Percentiles rank a stretch among this genome's conserved stretches.
Conservation (phyloP, 2,797 vertebrate species). For the Pangasius krempfi region DNA sequence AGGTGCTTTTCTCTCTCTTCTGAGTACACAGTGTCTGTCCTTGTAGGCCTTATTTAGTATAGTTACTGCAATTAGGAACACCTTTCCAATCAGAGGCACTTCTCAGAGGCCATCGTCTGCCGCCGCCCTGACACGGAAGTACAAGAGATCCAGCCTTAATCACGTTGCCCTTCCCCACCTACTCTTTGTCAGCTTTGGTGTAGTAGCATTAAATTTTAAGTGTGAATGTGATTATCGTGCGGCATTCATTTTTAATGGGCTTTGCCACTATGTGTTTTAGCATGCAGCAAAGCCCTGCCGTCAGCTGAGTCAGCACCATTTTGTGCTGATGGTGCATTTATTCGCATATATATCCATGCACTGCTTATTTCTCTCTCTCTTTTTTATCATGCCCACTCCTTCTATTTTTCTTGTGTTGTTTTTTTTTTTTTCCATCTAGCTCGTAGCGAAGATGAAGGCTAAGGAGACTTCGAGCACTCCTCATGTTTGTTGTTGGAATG, state of each 20-base stretch:
- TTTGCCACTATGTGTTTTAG: slow-evolving; percentile 84
- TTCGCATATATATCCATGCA: slow-evolving; percentile 73
- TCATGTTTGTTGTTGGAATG: slow-evolving; percentile 1
- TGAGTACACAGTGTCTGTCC: slow-evolving; percentile 28
- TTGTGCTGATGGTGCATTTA: slow-evolving; percentile 80
- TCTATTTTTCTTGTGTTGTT: slow-evolving; percentile 59
- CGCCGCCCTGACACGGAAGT: slow-evolving; percentile 61
- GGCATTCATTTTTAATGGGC: slow-evolving; percentile 87
- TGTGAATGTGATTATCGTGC: slow-evolving; percentile 82
- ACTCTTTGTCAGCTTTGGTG: slow-evolving; percentile 72
- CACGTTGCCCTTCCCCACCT: slow-evolving; percentile 65
- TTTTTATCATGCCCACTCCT: slow-evolving; percentile 29
- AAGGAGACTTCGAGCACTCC: slow-evolving; percentile 58
- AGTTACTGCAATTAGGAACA: slow-evolving; percentile 63
- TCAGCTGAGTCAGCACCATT: slow-evolving; percentile 77
- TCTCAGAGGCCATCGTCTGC: slow-evolving; percentile 55
- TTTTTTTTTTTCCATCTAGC: slow-evolving; percentile 61
- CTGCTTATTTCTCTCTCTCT: slow-evolving; percentile 72
- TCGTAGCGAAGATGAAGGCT: slow-evolving; percentile 53
- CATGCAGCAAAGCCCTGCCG: slow-evolving; percentile 75
- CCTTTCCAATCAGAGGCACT: slow-evolving; percentile 58
- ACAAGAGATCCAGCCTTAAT: slow-evolving; percentile 68
- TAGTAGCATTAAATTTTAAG: slow-evolving; percentile 82
- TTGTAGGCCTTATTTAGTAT: slow-evolving; percentile 56
- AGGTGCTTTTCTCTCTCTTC: slow-evolving; percentile 14